A percentile compares a stretch with the other conserved stretches of the same genome.
Evolutionary conservation across 2,797 vertebrate species (phyloP).

Genomic region (Onychomys arenicola): DNA sequence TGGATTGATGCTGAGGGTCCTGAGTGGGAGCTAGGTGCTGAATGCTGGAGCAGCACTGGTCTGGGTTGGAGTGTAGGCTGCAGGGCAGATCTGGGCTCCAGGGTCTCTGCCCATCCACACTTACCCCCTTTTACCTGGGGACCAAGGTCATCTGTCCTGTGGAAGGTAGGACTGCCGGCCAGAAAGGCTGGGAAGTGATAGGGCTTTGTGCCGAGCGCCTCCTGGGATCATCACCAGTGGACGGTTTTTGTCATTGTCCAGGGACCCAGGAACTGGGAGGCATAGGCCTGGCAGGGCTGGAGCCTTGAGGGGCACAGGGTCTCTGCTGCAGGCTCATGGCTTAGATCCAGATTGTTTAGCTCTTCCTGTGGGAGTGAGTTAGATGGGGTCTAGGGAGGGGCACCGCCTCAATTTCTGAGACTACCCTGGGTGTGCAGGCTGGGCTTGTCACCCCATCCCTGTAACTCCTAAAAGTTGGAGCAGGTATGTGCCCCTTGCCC

Average conservation of each 20-base stretch:
- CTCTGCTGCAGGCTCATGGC: no score
- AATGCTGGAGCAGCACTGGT: not conserved
- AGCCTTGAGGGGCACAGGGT: not conserved
- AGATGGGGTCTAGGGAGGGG: not conserved
- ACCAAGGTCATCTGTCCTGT: not conserved
- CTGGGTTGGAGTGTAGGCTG: not conserved
- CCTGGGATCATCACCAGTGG: no score
- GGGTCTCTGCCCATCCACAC: not conserved
- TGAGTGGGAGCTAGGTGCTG: not conserved
- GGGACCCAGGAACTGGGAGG: not conserved
- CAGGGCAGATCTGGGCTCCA: not conserved
- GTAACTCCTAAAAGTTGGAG: not conserved
- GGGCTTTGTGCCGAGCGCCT: not conserved
- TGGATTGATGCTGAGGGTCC: not conserved
- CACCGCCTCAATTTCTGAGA: not conserved
- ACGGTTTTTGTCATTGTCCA: not conserved
- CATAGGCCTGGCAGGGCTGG: not conserved
- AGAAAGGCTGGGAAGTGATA: not conserved
- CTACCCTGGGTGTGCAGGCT: not conserved
- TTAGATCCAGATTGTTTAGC: not conserved
- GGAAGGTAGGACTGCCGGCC: not conserved
- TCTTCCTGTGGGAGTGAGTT: not conserved
- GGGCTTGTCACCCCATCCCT: not conserved
- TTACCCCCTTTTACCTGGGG: not conserved
- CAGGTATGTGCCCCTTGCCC: not conserved